Evolutionary conservation across 2,113 vertebrate species (phyloP), one percentile per base, ranked within the genome.

Genomic region (Sinosuthora webbiana): DNA sequence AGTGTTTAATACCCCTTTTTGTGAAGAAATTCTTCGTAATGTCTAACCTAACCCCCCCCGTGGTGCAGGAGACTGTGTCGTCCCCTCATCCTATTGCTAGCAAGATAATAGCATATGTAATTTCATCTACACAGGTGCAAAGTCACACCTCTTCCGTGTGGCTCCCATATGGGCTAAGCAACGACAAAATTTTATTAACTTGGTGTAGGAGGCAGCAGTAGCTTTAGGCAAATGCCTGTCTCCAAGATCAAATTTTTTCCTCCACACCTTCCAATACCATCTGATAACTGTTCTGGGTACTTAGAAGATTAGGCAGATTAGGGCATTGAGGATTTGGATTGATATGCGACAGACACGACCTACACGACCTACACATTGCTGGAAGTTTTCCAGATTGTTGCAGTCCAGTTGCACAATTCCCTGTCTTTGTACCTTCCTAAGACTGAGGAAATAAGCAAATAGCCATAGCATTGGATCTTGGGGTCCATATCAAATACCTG

Each of bases 291-390:
- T 31, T 41, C 12, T 24, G 53, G 9, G 11, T 47, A 14, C 35
- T 42, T 42, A 6, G 22, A 0, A 47, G 41, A 47, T 71, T 44
- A 5, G 30, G 23, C 44, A 76, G 65, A n/a, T 21, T 1, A 23
- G 24, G 27, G 10, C 37, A 9, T 33, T 78, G 25, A 49, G 59
- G 24, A 69, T 45, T 15, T 35, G n/a, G 35, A 33, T 7, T 56
- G 47, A 15, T 27, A 4, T 0, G 13, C 4, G 2, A 30, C 65
- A 74, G 74, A 25, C 47, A 30, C 1, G 4, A 17, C 45, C 15
- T 8, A 25, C 47, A 30, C 1, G 4, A 17, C 45, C 13, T 8
- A 39, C 15, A 33, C 22, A 10, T 65, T 56, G 57, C 37, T 76
- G 75, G 57, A 86, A 69, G 24, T 44, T 35, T 60, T 45, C 55